phyloP scores from a whole-genome alignment of 2,888 invertebrate species.

The Scaptomyza caliginosa region DNA sequence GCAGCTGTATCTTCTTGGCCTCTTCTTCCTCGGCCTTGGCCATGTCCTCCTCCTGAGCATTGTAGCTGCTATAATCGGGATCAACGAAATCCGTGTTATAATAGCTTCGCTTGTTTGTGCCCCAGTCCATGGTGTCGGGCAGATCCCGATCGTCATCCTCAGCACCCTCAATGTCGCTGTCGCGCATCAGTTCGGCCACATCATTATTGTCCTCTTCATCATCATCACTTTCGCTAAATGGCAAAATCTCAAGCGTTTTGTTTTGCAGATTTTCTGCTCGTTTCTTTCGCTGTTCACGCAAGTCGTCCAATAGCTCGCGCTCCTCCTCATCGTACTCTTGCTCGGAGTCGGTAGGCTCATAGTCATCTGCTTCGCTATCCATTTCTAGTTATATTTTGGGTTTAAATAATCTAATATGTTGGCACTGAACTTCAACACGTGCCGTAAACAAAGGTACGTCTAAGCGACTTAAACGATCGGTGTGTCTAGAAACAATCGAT shows the following conservation, averaged over 20 bases:
- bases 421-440: slow-evolving; percentile 34
- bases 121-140: slow-evolving; percentile 94
- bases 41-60: slow-evolving; percentile 87
- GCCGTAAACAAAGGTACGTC: slow-evolving; percentile 37
- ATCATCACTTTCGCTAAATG: slow-evolving; percentile 85
- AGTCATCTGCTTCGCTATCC: slow-evolving; percentile 84
- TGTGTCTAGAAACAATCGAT: not conserved
- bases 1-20: slow-evolving; percentile 91
- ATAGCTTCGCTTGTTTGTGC: slow-evolving; percentile 90
- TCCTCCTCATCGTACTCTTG: slow-evolving; percentile 89
- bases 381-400: slow-evolving; percentile 18
- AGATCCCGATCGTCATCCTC: slow-evolving; percentile 87
- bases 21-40: slow-evolving; percentile 93
- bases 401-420: not conserved
- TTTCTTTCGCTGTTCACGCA: slow-evolving; percentile 84
- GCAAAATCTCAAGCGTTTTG: slow-evolving; percentile 88
- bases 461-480: not conserved
- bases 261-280: slow-evolving; percentile 84
- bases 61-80: slow-evolving; percentile 88
- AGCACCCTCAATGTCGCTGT: slow-evolving; percentile 91
- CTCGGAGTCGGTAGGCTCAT: slow-evolving; percentile 89
- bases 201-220: slow-evolving; percentile 84
- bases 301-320: slow-evolving; percentile 86
- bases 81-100: slow-evolving; percentile 96
- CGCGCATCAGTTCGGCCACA: slow-evolving; percentile 84